Base-by-base conservation (phyloP, 2,797 vertebrate species). In the Poeciliopsis paucimaculata region DNA sequence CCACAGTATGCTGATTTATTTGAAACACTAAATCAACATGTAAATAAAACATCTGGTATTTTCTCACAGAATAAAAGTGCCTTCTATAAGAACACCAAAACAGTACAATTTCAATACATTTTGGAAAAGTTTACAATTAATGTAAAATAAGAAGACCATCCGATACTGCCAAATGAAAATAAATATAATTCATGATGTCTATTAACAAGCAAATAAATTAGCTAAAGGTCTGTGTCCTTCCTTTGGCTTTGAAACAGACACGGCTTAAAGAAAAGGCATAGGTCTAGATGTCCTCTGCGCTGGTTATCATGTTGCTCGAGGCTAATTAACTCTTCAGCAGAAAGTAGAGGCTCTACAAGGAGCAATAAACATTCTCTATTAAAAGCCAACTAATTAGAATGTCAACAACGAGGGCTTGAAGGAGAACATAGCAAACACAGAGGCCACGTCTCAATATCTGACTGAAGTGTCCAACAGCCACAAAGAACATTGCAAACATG, bases 371-470 rank as follows among this genome's bases (percentile, higher is more conserved):
- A 90, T 83, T 90, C 78, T 87, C 91, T 89, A 91, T 94, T 93
- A 94, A 94, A 94, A 89, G 83, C 73, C 77, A 82, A 84, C 90
- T 93, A 94, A 95, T 95, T 94, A 92, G 89, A 91, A 93, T 93
- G 86, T 93, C 89, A 88, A 84, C 88, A 89, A 84, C 88, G 88
- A 85, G 91, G 81, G 87, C 89, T 91, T 94, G 90, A 91, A 94
- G 91, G 92, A 90, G 92, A 92, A 82, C 84, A 90, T 73, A 92
- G 92, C 90, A 93, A 93, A 93, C 87, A 90, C 79, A 76, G 87
- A 91, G 89, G 88, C 91, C 91, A 85, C 80, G 80, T 87, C 79
- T 83, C 77, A 43, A 49, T 79, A 80, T 79, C 79, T 83, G 9
- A 87, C 80, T 75, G 72, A 83, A 79, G 84, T 84, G 88, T 88